Evolutionary conservation across 2,797 vertebrate genomes (phyloP).

Genomic region (Varecia variegata): DNA sequence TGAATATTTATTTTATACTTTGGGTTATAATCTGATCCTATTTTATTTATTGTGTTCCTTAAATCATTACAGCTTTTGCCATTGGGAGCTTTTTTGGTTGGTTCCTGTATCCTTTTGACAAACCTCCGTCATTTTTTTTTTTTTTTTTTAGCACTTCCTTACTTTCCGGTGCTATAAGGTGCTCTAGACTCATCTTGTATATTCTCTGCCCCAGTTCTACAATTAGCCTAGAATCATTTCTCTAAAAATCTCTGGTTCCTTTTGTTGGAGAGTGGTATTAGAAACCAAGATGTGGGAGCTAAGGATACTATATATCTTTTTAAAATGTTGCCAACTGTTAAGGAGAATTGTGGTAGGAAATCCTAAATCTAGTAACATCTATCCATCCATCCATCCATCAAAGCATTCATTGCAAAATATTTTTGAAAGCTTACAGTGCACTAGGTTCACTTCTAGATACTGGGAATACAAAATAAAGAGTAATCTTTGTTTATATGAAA

Average conservation of each 20-base stretch:
- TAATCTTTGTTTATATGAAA: not conserved
- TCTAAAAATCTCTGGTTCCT: not conserved
- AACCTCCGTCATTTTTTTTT: not conserved
- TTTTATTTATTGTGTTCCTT: not conserved
- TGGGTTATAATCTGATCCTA: not conserved
- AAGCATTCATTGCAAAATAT: not conserved
- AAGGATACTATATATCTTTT: not conserved
- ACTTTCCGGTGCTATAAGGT: not conserved
- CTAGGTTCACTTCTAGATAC: not conserved
- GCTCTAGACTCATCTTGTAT: not conserved
- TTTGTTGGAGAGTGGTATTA: not conserved
- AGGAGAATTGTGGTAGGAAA: not conserved
- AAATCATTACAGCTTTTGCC: not conserved
- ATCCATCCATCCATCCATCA: not conserved
- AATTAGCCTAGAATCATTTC: not conserved
- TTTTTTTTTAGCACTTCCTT: not conserved
- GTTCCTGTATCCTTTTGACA: not conserved
- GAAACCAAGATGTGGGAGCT: not conserved
- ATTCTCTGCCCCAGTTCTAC: not conserved
- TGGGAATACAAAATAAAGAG: not conserved
- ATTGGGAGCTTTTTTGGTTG: not conserved
- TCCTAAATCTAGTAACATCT: not conserved
- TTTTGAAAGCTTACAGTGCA: not conserved
- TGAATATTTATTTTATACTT: slow-evolving; percentile 17
- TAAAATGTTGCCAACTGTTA: not conserved